These are phyloP conservation scores for Chlorodrepanis virens DNA, from an alignment of 2,113 vertebrate species.

Conservation along the genomic window DNA sequence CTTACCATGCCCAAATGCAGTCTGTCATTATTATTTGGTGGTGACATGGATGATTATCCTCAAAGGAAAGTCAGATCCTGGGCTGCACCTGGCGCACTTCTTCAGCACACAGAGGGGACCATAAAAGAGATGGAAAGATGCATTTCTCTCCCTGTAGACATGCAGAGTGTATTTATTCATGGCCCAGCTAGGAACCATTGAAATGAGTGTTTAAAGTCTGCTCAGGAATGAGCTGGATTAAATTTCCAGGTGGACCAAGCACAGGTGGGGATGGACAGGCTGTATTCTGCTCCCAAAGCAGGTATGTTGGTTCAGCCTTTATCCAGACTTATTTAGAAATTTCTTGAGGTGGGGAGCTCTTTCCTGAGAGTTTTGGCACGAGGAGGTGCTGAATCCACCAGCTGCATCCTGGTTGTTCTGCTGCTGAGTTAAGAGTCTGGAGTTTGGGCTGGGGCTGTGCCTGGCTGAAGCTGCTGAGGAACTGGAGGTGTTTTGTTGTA, in stretches of 20 bases:
- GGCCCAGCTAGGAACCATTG: background rate
- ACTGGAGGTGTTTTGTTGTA: background rate
- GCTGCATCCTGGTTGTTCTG: background rate
- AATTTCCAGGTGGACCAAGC: background rate
- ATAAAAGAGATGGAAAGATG: background rate
- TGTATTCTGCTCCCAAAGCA: background rate
- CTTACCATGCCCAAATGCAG: background rate
- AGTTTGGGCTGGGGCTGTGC: background rate
- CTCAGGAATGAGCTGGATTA: background rate
- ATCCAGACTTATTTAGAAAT: background rate
- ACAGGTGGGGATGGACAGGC: background rate
- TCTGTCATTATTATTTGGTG: background rate
- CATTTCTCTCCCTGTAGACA: background rate
- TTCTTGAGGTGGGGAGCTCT: background rate
- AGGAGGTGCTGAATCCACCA: background rate
- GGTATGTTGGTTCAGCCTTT: background rate
- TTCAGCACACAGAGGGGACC: background rate
- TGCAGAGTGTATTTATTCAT: background rate
- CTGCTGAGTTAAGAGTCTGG: background rate
- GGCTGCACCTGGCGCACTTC: background rate
- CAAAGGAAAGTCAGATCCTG: background rate
- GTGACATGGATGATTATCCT: background rate
- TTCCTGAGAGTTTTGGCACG: background rate
- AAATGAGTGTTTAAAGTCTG: background rate
- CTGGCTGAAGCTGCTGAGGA: background rate